Evolutionary conservation across 2,113 vertebrate genomes (phyloP), one percentile per base, ranked within the genome.

Genomic region (Melanerpes aurifrons): DNA sequence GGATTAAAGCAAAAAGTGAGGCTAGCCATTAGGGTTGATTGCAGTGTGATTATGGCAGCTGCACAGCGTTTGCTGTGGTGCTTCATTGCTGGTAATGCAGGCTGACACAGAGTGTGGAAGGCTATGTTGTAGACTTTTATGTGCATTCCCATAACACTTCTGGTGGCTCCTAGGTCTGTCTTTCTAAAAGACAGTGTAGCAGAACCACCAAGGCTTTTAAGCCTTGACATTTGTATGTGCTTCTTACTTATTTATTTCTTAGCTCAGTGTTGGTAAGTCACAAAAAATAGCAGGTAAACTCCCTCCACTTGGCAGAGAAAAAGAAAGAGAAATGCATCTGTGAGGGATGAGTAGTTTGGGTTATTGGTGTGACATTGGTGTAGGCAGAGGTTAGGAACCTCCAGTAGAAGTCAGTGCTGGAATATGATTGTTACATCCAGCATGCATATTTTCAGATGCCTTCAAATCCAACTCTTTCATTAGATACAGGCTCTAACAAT

Each of bases 11-110:
- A 72, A 32, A 59, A 79, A 14, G 4, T 18, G 40, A 47, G 28
- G 31, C 47, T 35, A 50, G 29, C 26, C 59, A 13, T 37, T 29
- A 26, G 75, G 28, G 35, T 35, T 24, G 48, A 8, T 53, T 64
- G 29, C 54, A 35, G 2, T 3, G 14, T 72, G 18, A 12, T 31
- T 67, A 45, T 77, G 28, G 35, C 74, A 4, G 47, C 28, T 19
- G 3, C 28, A 25, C 0, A 0, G 21, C 2, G 3, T 82, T 89
- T 69, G 73, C n/a, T 21, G 16, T n/a, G 15, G 6, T 53, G 16
- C 10, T 40, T 56, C 59, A 9, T 37, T 31, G 1, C 73, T 86
- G 12, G 48, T 15, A 28, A 1, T 48, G 6, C 31, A 64, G 77
- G 58, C 18, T 22, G 54, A 31, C 19, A 7, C 1, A 1, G 32